These are phyloP conservation scores for Chaetoderma sp. DNA, from an alignment of 2,888 invertebrate species.

Conservation along the genomic window DNA sequence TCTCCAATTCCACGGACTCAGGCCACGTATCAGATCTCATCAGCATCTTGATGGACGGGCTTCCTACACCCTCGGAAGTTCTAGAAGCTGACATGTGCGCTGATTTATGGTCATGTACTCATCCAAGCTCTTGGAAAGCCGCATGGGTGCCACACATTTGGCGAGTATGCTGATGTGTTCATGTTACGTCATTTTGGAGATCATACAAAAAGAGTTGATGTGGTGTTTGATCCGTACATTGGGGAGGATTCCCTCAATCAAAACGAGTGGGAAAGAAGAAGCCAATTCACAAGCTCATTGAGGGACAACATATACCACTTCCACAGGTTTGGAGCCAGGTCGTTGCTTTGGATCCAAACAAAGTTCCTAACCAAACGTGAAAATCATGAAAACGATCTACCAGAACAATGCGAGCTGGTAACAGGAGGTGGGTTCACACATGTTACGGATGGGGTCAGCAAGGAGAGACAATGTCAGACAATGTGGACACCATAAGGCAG, in stretches of 20 bases:
- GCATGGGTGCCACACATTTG: not conserved
- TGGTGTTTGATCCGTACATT: too few relatives aligned
- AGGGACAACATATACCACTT: not conserved
- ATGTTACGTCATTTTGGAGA: too few relatives aligned
- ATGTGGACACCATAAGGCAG: not conserved
- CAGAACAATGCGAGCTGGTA: not conserved
- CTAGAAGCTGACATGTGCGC: not conserved
- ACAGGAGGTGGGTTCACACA: not conserved
- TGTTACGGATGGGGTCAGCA: not conserved
- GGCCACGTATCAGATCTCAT: not conserved
- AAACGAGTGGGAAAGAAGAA: not conserved
- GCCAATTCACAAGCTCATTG: not conserved
- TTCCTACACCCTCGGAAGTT: not conserved
- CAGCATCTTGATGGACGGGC: not conserved
- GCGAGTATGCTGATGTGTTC: not conserved
- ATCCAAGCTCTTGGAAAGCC: not conserved
- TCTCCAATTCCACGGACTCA: constrained; percentile 6
- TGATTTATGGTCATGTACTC: not conserved
- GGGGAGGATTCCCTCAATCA: too few relatives aligned
- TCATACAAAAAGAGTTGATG: too few relatives aligned
- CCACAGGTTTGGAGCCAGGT: not conserved
- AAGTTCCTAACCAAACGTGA: not conserved
- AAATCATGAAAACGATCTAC: not conserved
- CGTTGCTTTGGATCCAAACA: not conserved
- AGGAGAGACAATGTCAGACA: too few relatives aligned